Evolutionary conservation across 2,797 vertebrate genomes (phyloP), one percentile per base, ranked within the genome.

Genomic region (Vipera ursinii): DNA sequence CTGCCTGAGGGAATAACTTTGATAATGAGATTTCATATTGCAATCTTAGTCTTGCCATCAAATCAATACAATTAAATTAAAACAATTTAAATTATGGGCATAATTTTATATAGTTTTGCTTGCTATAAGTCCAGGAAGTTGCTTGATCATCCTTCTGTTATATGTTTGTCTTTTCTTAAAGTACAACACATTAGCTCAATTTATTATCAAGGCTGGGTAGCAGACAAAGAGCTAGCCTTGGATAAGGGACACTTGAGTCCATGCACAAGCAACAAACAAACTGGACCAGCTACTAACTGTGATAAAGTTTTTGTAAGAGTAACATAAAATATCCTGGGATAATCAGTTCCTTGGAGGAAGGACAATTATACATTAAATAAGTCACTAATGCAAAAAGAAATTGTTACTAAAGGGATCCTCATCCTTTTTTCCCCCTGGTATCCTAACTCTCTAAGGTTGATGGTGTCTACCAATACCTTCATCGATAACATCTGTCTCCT

Each of bases 1-100:
- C 59, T 60, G 63, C 89, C 86, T 24, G 12, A 53, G 63, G 89
- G 85, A 89, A 90, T 87, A 44, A 28, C 85, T 92, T 87, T 87
- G 61, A 87, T 90, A 92, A 92, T 92, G 78, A 92, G 92, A 92
- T 92, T 92, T 92, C 82, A 57, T 90, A 87, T 87, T 92, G 78
- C 82, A 90, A 32, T 90, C 61, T 51, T 86, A 69, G 38, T 44
- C 38, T 87, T 92, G 53, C 90, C 82, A 90, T 55, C 61, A 73
- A 89, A 92, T 92, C 89, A 51, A 90, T 87, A 92, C 73, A 90
- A 69, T 51, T 6, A 90, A 86, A 92, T 92, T 69, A 78, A 73
- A 90, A 69, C 22, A 87, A 90, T 73, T 87, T 90, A 87, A 92
- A 90, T 32, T 6, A 57, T 65, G 61, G 32, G 7, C 60, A 87